Evolutionary conservation across 2,113 vertebrate genomes (phyloP).

Genomic region (Atlantisia rogersi): DNA sequence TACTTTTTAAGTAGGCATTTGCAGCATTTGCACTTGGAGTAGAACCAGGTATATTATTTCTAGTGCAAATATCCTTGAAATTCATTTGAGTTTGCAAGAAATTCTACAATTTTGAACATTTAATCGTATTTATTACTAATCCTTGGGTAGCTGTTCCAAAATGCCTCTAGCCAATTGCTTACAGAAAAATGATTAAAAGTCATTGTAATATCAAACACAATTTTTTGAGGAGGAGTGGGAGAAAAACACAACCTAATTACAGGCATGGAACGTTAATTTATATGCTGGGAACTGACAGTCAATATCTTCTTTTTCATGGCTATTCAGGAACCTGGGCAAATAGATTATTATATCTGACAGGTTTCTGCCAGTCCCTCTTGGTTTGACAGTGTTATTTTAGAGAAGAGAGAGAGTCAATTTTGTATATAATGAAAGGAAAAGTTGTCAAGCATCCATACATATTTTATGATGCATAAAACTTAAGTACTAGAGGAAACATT

Average conservation of each 20-base stretch:
- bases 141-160: background rate
- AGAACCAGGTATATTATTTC: background rate
- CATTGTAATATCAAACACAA: background rate
- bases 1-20: background rate
- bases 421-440: conserved; percentile 54
- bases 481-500: conserved; percentile 25
- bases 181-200: background rate
- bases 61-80: background rate
- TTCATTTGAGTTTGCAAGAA: background rate
- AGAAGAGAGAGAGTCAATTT: conserved; percentile 39
- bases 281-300: conserved; percentile 1
- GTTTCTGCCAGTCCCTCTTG: conserved; percentile 50
- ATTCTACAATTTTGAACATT: background rate
- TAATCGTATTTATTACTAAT: background rate
- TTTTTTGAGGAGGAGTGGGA: background rate
- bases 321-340: conserved; percentile 37
- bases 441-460: conserved; percentile 49
- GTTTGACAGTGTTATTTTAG: conserved; percentile 53
- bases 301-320: conserved; percentile 26
- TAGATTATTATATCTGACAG: conserved; percentile 59
- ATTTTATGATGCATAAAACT: conserved; percentile 63
- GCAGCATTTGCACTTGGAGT: background rate
- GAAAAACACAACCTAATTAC: background rate
- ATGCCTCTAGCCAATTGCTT: background rate
- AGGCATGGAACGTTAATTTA: background rate